Conservation (phyloP, 2,113 vertebrate species). For the Pedionomus torquatus region DNA sequence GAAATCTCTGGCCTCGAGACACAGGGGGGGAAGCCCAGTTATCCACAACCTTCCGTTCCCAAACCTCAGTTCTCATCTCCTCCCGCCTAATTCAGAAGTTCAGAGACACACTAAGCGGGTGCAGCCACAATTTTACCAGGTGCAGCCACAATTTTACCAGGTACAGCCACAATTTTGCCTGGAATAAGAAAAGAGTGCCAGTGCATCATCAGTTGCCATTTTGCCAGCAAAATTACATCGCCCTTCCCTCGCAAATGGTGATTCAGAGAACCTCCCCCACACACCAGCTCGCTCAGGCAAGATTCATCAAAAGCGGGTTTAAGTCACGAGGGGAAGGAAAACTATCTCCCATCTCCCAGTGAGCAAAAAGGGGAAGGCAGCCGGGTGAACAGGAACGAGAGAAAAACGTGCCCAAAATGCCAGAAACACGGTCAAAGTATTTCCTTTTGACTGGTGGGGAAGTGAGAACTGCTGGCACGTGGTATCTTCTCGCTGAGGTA, state of each 20-base stretch:
- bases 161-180: background rate
- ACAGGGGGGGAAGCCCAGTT: background rate
- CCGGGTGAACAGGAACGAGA: background rate
- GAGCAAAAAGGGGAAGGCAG: background rate
- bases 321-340: background rate
- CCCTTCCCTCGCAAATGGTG: background rate
- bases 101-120: background rate
- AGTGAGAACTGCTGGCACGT: background rate
- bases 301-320: background rate
- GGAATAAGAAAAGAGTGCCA: background rate
- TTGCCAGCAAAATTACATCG: background rate
- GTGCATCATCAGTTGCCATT: background rate
- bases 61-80: background rate
- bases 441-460: background rate
- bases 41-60: fast-evolving
- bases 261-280: background rate
- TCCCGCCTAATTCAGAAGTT: background rate
- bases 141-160: background rate
- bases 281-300: background rate
- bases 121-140: too few relatives aligned
- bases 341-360: background rate
- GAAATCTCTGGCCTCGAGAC: background rate
- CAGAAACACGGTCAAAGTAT: background rate
- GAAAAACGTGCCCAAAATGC: background rate
- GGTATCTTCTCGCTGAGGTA: background rate